A percentile compares a stretch with the other conserved stretches of the same genome.
These are phyloP conservation scores for Microctonus brassicae DNA, from an alignment of 2,888 invertebrate genomes.

Conservation along the genomic window DNA sequence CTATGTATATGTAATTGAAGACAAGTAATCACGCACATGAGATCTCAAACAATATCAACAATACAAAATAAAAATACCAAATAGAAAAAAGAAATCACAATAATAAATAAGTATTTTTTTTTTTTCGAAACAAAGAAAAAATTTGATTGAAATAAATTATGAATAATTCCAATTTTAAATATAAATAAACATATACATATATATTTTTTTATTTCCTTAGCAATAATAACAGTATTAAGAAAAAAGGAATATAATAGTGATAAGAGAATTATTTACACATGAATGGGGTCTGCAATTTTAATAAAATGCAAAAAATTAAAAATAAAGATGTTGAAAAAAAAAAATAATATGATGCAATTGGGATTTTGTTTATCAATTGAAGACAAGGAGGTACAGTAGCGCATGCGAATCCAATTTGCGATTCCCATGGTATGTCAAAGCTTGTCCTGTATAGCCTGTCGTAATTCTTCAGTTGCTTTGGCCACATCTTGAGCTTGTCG, in stretches of 20 bases:
- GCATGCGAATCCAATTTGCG: conserved; percentile 22
- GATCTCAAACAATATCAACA: too few relatives aligned
- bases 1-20: neutral
- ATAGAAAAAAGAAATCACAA: too few relatives aligned
- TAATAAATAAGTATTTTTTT: too few relatives aligned
- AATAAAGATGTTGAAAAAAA: neutral
- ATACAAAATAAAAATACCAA: too few relatives aligned
- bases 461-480: conserved; percentile 83
- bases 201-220: neutral
- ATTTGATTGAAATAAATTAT: too few relatives aligned
- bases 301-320: neutral
- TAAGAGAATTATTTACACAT: conserved; percentile 27
- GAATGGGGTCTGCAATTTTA: neutral
- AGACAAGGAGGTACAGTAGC: conserved; percentile 35
- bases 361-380: neutral
- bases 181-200: neutral
- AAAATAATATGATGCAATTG: neutral
- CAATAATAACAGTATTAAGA: neutral
- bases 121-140: too few relatives aligned
- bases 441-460: conserved; percentile 82
- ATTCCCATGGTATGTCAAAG: conserved; percentile 72
- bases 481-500: conserved; percentile 71
- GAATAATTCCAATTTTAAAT: neutral
- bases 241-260: conserved; percentile 2
- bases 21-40: neutral